Conservation (phyloP, 2,888 invertebrate genomes). For the Margaritifera margaritifera region DNA sequence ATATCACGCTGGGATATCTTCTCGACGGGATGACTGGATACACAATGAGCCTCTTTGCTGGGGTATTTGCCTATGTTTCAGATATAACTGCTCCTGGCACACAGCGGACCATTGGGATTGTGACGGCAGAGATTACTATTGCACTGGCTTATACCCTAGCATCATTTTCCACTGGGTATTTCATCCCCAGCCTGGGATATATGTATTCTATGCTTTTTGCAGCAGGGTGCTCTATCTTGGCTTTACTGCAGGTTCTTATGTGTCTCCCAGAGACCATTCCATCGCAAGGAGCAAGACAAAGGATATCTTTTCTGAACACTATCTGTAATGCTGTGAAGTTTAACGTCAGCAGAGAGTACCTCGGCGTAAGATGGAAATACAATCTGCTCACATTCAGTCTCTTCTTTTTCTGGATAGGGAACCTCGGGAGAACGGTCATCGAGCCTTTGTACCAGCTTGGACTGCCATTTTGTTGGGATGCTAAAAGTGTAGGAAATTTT, state of each 20-base stretch:
- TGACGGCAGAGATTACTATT: constrained; percentile 21
- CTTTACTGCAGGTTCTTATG: constrained; percentile 9
- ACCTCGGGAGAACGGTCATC: no score
- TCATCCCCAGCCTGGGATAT: constrained; percentile 18
- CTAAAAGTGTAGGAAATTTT: no score
- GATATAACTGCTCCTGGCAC: constrained; percentile 26
- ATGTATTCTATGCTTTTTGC: constrained; percentile 19
- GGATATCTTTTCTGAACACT: no score
- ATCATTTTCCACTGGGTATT: constrained; percentile 21
- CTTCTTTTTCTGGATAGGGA: no score
- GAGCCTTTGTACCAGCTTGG: no score
- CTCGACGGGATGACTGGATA: constrained; percentile 28
- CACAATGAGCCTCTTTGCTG: constrained; percentile 17
- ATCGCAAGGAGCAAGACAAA: no score
- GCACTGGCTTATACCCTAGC: constrained; percentile 17
- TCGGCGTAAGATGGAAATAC: no score
- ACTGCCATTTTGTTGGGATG: no score
- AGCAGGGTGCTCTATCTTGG: constrained; percentile 4
- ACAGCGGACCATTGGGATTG: constrained; percentile 24
- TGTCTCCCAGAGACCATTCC: constrained; percentile 19
- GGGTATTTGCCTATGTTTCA: constrained; percentile 23
- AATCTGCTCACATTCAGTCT: no score
- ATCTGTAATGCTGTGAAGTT: no score
- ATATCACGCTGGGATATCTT: constrained; percentile 12
- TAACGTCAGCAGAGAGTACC: no score